Evolutionary conservation across 92 coral and sea anemone genomes (phyloP), one percentile per base, ranked within the genome.

Genomic region (Epizoanthus scotinus): DNA sequence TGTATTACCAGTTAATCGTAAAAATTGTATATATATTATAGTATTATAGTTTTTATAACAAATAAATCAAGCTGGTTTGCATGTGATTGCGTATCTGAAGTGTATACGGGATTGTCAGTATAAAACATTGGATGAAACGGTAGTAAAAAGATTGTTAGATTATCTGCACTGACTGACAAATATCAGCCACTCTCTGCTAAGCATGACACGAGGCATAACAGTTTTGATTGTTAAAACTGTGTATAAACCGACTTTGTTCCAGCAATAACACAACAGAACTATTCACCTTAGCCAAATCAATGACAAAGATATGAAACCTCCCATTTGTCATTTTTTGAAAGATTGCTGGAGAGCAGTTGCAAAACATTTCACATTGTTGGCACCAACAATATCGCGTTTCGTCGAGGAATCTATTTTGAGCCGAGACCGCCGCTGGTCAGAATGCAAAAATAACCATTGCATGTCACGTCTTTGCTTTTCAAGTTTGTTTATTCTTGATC

Each of bases 401-500:
- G 6, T 24, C 44, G 57, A 34, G 79, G 50, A 34, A 36, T 31
- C 79, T 29, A 34, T 25, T 71, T 58, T 75, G 81, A 75, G 59
- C 26, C 8, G 81, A 38, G 67, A 58, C 68, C 61, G 65, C 68
- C 61, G 65, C 66, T 40, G 38, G 18, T 26, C 49, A 57, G 57
- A 21, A n/a, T 20, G 18, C 56, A 58, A 57, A 75, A 74, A 74
- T 74, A 74, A 34, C 54, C 66, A n/a, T 56, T 67, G 22, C 13
- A 31, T 75, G 81, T 75, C 81, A 75, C 55, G 40, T 59, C 80
- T 29, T 75, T 75, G 38, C 52, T 57, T 57, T 75, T 58, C 67
- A 75, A 75, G 81, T 75, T 75, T 59, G 81, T 75, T 75, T 75
- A 54, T 53, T 7, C 22, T 74, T 55, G 65, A 74, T 31, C 38